Conservation (phyloP, 2,797 vertebrate species). For the Artibeus jamaicensis region DNA sequence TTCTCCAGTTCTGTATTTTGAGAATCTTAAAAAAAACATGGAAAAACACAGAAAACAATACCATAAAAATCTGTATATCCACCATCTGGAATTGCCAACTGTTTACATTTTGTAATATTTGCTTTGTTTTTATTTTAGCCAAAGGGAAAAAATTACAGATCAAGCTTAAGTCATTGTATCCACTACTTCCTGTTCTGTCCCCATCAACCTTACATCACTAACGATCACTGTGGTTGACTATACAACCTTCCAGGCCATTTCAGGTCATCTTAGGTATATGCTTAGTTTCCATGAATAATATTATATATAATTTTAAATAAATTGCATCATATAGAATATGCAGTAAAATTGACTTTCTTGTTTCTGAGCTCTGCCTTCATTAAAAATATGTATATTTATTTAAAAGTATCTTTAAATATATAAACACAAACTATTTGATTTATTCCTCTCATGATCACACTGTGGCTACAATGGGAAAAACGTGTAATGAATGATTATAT, state of each 20-base stretch:
- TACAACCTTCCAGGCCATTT: no score
- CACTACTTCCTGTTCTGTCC: rapidly evolving
- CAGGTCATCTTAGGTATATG: not conserved
- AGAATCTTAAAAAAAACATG: slow-evolving; percentile 19
- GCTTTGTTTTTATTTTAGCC: slow-evolving; percentile 51
- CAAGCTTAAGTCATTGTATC: not conserved
- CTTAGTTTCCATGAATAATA: not conserved
- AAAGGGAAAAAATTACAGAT: not conserved
- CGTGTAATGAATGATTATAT: not conserved
- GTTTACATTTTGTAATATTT: slow-evolving; percentile 50
- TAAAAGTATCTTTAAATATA: not conserved
- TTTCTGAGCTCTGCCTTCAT: not conserved
- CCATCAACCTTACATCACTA: not conserved
- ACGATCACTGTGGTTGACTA: rapidly evolving
- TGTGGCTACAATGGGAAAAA: not conserved
- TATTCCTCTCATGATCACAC: not conserved
- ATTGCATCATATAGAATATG: not conserved
- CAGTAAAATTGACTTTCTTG: not conserved
- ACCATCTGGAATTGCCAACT: slow-evolving; percentile 65
- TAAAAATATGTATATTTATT: not conserved
- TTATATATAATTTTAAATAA: not conserved
- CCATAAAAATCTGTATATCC: not conserved
- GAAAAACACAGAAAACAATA: slow-evolving; percentile 52
- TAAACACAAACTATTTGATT: not conserved
- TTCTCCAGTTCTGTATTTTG: not conserved